Evolutionary conservation across 2,113 vertebrate genomes (phyloP), one percentile per base, ranked within the genome.

Genomic region (Hippocampus mohnikei): DNA sequence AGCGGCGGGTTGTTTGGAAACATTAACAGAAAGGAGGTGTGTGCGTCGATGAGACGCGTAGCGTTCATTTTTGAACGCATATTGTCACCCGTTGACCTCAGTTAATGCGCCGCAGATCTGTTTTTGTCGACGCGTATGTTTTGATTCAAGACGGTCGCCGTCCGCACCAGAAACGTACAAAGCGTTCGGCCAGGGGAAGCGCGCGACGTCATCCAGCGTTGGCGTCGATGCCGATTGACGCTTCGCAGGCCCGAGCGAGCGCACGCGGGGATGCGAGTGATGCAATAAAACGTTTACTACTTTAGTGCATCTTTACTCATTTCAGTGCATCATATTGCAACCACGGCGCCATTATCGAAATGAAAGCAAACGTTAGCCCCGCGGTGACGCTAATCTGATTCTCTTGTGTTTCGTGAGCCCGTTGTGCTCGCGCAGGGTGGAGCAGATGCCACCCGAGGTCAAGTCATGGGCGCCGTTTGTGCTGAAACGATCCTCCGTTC

Each of bases 1-100:
- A 74, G 77, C 62, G 70, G 60, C 67, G 53, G 82, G 82, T 85
- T 85, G 82, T 87, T 87, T 88, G 87, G 81, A 81, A 83, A 88
- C 71, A 62, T 61, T 84, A 74, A 76, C 71, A 81, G 77, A 71
- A 71, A 74, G 46, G 66, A 65, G 69, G 76, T 8, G 33, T 37
- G 33, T 37, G 33, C 33, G 33, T 37, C 33, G 5, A 33, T 33
- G 33, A 33, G 33, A 33, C 33, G 5, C 6, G 5, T 33, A 6
- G 33, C 33, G 33, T 33, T 33, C 33, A 37, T 37, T 37, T 37
- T 29, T 7, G 5, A 37, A 37, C 33, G 33, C 33, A 37, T 37
- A 6, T 37, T 37, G 33, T 37, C 33, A 37, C 33, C 33, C 1
- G 5, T 37, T 37, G 5, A 37, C 33, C 33, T 37, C 33, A 37